Evolutionary conservation across 2,888 invertebrate genomes (phyloP).

Genomic region (Drosophila mettleri): DNA sequence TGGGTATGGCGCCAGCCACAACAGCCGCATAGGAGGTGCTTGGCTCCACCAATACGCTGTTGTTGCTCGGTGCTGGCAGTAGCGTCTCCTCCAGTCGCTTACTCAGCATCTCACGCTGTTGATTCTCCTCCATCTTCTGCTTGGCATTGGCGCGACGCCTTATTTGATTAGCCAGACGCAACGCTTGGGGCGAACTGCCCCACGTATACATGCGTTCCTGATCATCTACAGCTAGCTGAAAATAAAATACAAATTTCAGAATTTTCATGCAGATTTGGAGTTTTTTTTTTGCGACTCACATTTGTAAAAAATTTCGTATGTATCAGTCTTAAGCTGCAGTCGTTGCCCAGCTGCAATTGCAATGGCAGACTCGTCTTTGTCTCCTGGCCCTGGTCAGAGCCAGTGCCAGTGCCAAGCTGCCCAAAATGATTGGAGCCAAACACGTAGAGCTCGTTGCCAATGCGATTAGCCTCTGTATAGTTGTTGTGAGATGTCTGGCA

Average conservation of each 20-base stretch:
- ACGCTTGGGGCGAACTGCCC: slow-evolving; percentile 91
- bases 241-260: slow-evolving; percentile 9
- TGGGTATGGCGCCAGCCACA: slow-evolving; percentile 56
- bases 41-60: slow-evolving; percentile 57
- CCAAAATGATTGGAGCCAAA: slow-evolving; percentile 95
- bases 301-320: slow-evolving; percentile 91
- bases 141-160: slow-evolving; percentile 87
- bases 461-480: slow-evolving; percentile 53
- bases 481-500: slow-evolving; percentile 65
- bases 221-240: slow-evolving; percentile 88
- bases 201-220: slow-evolving; percentile 89
- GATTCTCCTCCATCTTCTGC: slow-evolving; percentile 85
- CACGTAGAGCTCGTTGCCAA: slow-evolving; percentile 87
- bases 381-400: slow-evolving; percentile 46
- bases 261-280: too few relatives aligned
- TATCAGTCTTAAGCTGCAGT: slow-evolving; percentile 85
- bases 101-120: slow-evolving; percentile 83
- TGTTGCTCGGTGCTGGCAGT: slow-evolving; percentile 43
- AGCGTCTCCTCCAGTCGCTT: slow-evolving; percentile 82
- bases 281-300: slow-evolving; percentile 85
- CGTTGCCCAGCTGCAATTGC: slow-evolving; percentile 79
- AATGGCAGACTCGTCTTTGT: slow-evolving; percentile 85
- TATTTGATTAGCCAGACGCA: slow-evolving; percentile 88
- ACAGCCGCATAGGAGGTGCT: slow-evolving; percentile 64
- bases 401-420: slow-evolving; percentile 91